These are phyloP conservation scores for Acromyrmex heyeri DNA, from an alignment of 1,140 invertebrate species.

Conservation along the genomic window DNA sequence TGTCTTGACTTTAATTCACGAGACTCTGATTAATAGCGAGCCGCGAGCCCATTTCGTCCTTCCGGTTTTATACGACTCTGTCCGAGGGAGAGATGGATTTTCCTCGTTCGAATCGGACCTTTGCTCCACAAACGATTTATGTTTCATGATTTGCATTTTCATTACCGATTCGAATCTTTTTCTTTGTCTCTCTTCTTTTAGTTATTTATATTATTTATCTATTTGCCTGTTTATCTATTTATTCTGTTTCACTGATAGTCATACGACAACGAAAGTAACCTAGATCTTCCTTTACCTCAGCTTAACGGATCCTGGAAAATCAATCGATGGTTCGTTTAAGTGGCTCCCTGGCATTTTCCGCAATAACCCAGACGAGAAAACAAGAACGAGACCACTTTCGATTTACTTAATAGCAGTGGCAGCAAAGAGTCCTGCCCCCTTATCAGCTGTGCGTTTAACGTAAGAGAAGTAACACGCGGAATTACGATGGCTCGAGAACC, in stretches of 20 bases:
- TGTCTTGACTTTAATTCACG: conserved; percentile 30
- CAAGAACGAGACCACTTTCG: conserved; percentile 39
- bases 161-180: conserved; percentile 66
- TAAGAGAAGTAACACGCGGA: neutral
- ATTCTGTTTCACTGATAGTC: neutral
- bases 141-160: conserved; percentile 72
- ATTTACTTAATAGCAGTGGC: conserved; percentile 25
- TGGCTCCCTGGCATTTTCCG: conserved; percentile 51
- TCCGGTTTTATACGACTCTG: conserved; percentile 7
- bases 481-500: neutral
- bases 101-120: conserved; percentile 1
- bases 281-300: conserved; percentile 28
- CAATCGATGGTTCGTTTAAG: conserved; percentile 51
- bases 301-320: conserved; percentile 32
- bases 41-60: neutral
- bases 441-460: neutral
- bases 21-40: conserved; percentile 52
- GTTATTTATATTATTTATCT: conserved; percentile 21
- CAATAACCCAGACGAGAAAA: conserved; percentile 30
- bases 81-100: conserved; percentile 57
- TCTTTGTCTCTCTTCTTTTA: neutral
- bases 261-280: neutral
- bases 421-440: neutral
- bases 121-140: conserved; percentile 46
- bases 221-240: neutral